A percentile compares a stretch with the other conserved stretches of the same genome.
Conservation (phyloP, 2,888 invertebrate genomes). For the Eilema caniola region DNA sequence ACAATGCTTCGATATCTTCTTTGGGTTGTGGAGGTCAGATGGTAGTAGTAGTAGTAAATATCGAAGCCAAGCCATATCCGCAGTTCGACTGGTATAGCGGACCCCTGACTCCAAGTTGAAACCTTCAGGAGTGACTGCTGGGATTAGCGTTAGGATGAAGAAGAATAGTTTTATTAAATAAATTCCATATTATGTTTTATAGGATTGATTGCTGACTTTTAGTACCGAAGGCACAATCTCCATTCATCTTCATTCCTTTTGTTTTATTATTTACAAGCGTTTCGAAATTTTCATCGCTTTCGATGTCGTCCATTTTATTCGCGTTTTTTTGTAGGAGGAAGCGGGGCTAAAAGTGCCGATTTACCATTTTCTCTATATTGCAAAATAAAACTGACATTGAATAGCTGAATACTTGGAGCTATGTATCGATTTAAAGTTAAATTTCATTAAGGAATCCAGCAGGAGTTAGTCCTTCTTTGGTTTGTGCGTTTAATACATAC, state of each 20-base stretch:
- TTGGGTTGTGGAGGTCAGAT: too few relatives aligned
- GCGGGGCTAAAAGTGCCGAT: not conserved
- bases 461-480: too few relatives aligned
- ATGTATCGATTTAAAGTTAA: not conserved
- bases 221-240: conserved; percentile 2
- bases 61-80: too few relatives aligned
- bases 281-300: conserved; percentile 1
- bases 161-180: not conserved
- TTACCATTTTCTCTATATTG: too few relatives aligned
- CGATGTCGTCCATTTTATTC: not conserved
- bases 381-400: not conserved
- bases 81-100: too few relatives aligned
- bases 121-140: too few relatives aligned
- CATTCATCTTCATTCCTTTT: not conserved
- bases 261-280: conserved; percentile 4
- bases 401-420: not conserved
- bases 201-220: not conserved
- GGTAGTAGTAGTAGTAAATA: too few relatives aligned
- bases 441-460: not conserved
- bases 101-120: too few relatives aligned
- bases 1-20: too few relatives aligned
- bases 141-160: too few relatives aligned
- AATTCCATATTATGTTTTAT: not conserved
- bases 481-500: too few relatives aligned
- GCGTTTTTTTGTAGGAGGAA: not conserved